phyloP scores from a whole-genome alignment of 1,140 invertebrate species.

The Oedothorax gibbosus region DNA sequence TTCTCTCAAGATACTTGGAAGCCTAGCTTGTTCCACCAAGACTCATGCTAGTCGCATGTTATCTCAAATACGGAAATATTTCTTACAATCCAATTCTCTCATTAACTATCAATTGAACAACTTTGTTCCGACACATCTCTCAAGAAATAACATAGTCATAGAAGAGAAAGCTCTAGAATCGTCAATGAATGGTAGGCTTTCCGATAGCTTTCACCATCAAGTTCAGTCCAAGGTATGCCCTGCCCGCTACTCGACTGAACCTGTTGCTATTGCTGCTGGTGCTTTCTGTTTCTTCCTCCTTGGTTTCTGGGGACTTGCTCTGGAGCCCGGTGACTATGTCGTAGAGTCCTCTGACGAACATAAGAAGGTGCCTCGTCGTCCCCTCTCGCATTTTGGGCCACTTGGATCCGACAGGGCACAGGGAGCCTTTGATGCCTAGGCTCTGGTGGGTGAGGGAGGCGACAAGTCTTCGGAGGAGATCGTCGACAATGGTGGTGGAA shows the following conservation, averaged over 20 bases:
- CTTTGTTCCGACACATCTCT: too few relatives aligned
- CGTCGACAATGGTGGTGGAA: slow-evolving; percentile 65
- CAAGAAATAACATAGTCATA: too few relatives aligned
- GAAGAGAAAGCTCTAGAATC: too few relatives aligned
- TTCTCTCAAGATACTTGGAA: too few relatives aligned
- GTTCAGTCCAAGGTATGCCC: slow-evolving; percentile 57
- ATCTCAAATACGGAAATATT: too few relatives aligned
- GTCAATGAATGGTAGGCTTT: slow-evolving; percentile 46
- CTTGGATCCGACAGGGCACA: slow-evolving; percentile 62
- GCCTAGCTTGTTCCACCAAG: too few relatives aligned
- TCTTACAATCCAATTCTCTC: too few relatives aligned
- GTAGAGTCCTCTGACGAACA: slow-evolving; percentile 68
- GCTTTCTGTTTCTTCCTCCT: slow-evolving; percentile 11
- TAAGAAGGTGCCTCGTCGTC: slow-evolving; percentile 70
- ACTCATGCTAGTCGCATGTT: too few relatives aligned
- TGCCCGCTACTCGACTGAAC: slow-evolving; percentile 46
- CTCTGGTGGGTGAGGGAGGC: slow-evolving; percentile 77
- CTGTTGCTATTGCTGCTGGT: slow-evolving; percentile 39
- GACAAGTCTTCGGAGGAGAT: slow-evolving; percentile 75
- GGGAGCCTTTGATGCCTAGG: slow-evolving; percentile 71
- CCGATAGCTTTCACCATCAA: slow-evolving; percentile 61
- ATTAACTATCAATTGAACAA: too few relatives aligned
- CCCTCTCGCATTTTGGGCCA: slow-evolving; percentile 71
- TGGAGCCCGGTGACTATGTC: slow-evolving; percentile 51
- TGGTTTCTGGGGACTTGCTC: neutral